Percentiles rank a stretch among this genome's conserved stretches.
phyloP scores from a whole-genome alignment of 2,888 invertebrate genomes.

The Lissonota sp. region DNA sequence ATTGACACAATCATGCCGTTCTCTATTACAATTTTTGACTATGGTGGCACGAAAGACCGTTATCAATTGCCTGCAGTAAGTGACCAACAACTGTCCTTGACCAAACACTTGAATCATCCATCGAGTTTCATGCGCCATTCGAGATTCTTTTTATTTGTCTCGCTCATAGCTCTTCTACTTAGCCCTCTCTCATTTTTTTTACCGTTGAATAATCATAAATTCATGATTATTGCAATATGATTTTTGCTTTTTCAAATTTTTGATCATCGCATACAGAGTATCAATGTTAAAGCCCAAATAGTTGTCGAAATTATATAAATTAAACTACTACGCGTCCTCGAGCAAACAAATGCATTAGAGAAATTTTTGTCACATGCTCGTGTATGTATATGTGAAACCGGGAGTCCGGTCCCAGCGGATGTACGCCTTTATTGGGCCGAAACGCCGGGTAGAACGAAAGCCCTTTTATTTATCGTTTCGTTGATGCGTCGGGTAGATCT shows the following conservation, averaged over 20 bases:
- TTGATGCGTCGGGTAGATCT: slow-evolving; percentile 20
- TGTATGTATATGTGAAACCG: slow-evolving; percentile 44
- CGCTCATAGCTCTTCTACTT: background rate
- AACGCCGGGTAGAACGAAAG: slow-evolving; percentile 33
- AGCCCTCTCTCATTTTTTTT: background rate
- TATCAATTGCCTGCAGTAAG: background rate
- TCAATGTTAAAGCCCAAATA: no score
- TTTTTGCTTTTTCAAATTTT: no score
- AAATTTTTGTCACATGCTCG: no score
- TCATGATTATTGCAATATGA: no score
- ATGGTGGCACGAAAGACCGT: no score
- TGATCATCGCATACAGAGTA: no score
- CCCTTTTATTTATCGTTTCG: slow-evolving; percentile 29
- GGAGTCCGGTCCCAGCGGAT: slow-evolving; percentile 59
- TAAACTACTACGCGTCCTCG: no score
- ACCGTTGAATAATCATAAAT: no score
- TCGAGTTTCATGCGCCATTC: background rate
- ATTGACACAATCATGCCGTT: background rate
- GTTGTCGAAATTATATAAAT: no score
- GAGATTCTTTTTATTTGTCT: slow-evolving; percentile 11
- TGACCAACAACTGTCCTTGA: background rate
- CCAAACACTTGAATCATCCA: slow-evolving; percentile 2
- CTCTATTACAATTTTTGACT: background rate
- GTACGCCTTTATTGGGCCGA: slow-evolving; percentile 52
- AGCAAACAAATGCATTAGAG: no score